phyloP scores from a whole-genome alignment of 2,113 vertebrate species.

The Actenoides hombroni region DNA sequence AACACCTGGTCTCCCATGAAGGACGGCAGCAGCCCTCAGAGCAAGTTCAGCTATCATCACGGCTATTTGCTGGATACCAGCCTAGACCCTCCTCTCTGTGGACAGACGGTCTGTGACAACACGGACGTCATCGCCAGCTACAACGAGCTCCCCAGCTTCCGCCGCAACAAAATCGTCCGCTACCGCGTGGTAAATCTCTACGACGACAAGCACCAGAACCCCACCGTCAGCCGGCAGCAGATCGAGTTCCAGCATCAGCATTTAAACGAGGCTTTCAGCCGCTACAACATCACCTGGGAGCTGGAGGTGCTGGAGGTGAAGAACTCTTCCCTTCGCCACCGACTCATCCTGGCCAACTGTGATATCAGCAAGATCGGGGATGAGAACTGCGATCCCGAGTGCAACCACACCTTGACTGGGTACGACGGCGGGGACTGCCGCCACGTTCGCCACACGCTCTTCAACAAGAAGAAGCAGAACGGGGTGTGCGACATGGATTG shows the following conservation, averaged over 20 bases:
- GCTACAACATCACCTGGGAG: slow-evolving; percentile 97
- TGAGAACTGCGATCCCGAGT: slow-evolving; percentile 89
- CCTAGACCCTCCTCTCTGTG: slow-evolving; percentile 89
- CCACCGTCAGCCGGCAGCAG: slow-evolving; percentile 90
- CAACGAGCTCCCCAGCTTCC: slow-evolving; percentile 88
- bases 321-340: slow-evolving; percentile 88
- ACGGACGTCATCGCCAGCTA: slow-evolving; percentile 88
- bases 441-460: slow-evolving; percentile 74
- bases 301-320: slow-evolving; percentile 88
- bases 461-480: slow-evolving; percentile 86
- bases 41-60: slow-evolving; percentile 73
- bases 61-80: slow-evolving; percentile 86
- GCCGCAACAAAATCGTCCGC: slow-evolving; percentile 86
- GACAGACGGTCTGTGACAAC: slow-evolving; percentile 95
- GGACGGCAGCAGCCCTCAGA: slow-evolving; percentile 84
- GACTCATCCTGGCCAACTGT: slow-evolving; percentile 94
- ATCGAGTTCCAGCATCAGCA: slow-evolving; percentile 94
- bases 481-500: slow-evolving; percentile 94
- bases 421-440: slow-evolving; percentile 91
- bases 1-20: slow-evolving; percentile 91
- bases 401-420: slow-evolving; percentile 93
- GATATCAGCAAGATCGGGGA: slow-evolving; percentile 95
- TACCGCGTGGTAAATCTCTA: slow-evolving; percentile 93
- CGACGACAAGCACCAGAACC: slow-evolving; percentile 79
- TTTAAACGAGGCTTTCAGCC: slow-evolving; percentile 87